Base-by-base conservation (phyloP, 2,888 invertebrate species). In the Adelognathus sp. region DNA sequence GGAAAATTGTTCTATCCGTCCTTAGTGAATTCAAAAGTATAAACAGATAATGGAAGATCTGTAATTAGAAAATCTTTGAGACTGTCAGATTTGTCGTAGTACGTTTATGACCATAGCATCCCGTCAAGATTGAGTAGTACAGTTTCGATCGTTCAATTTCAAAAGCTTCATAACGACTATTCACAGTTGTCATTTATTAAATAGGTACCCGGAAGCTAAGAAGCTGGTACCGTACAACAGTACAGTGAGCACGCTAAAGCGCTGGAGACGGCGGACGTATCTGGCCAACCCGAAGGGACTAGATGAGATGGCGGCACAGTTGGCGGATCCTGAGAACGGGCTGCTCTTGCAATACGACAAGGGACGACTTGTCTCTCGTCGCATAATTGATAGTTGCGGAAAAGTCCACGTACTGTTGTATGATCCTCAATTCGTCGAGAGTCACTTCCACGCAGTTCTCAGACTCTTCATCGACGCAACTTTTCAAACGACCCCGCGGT, bases 381-480 rank as follows among this genome's bases (percentile, higher is more conserved):
- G 2, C n/a, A 36, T 76, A 11, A 11, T 3, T 4, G 73, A 73
- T 14, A 33, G 4, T 18, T 36, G 33, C 2, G 63, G 63, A 11
- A 14, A 56, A 60, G 7, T 61, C 0, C 78, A 74, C 14, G 41
- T 78, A 2, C 7, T 74, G 3, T 31, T 73, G 7, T 58, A 31
- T 7, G 73, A 78, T 56, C 41, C 39, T 4, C 24, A 69, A 44
- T 69, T 74, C 21, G 18, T 52, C 3, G 0, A 29, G 18, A 18
- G 24, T 3, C 14, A 63, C 9, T 73, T 63, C 9, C 11, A 7
- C 1, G 21, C 14, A 7, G 52, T 70, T 1, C 44, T 63, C 1
- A 63, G 58, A n/a, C 4, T 79, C 4, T 79, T 79, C 6, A 54
- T 79, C 11, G 74, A 79, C 18, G 79, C 41, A 0, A 79, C 79